A percentile compares a stretch with the other conserved stretches of the same genome.
Evolutionary conservation across 2,113 vertebrate species (phyloP).

Genomic region (Boulengerochromis microlepis): DNA sequence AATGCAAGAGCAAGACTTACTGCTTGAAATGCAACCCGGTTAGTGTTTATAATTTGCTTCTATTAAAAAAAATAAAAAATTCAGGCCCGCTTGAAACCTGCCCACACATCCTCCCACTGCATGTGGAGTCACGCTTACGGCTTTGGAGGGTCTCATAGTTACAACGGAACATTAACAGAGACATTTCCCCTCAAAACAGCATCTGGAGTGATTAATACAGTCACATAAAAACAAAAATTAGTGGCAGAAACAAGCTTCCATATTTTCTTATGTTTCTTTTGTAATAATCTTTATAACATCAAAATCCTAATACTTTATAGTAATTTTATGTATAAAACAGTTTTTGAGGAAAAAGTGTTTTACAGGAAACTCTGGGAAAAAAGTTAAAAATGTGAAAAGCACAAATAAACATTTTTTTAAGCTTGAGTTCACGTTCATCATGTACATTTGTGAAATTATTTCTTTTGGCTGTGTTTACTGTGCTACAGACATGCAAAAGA

Average conservation of each 20-base stretch:
- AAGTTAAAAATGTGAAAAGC: not conserved
- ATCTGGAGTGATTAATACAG: not conserved
- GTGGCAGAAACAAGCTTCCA: not conserved
- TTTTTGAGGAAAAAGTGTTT: not conserved
- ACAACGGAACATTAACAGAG: too few relatives aligned
- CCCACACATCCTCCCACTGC: not conserved
- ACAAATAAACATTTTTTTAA: not conserved
- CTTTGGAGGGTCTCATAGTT: not conserved
- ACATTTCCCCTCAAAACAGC: not conserved
- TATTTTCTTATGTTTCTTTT: too few relatives aligned
- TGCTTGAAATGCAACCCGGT: too few relatives aligned
- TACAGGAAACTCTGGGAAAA: not conserved
- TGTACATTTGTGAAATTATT: too few relatives aligned
- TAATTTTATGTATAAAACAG: not conserved
- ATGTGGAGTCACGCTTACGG: not conserved
- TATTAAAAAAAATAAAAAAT: not conserved
- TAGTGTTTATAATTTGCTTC: not conserved
- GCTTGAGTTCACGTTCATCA: accelerated
- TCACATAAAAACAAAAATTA: too few relatives aligned
- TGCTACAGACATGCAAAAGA: not conserved
- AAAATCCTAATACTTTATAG: not conserved
- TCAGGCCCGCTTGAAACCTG: not conserved
- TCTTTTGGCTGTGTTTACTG: not conserved
- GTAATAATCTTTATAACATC: not conserved
- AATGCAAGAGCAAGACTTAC: not conserved